Base-by-base conservation (phyloP, 2,797 vertebrate species). In the Eulemur rubriventer region DNA sequence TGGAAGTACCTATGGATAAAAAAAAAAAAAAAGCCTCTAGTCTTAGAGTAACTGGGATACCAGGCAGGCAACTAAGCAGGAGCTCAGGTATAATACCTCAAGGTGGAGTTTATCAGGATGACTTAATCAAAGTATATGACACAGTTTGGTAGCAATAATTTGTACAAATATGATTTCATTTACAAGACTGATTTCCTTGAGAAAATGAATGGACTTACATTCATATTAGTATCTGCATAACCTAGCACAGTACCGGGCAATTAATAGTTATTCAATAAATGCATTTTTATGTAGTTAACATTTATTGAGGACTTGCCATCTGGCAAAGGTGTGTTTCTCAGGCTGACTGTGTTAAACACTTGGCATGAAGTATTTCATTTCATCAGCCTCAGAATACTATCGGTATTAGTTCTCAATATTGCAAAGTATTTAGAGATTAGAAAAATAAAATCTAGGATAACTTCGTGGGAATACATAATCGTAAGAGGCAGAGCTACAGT, bases 251-350 rank as follows among this genome's bases (percentile, higher is more conserved):
- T 46, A 50, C 48, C 28, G 18, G 46, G 30, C 43, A 89, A 76
- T 87, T 79, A 92, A n/a, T 50, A 91, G n/a, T 12, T 84, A 92
- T 95, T 94, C 72, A 97, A 80, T 43, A 85, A 95, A 59, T 67
- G 50, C 0, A 26, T 30, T 10, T 10, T 33, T 79, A 61, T 81
- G 22, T 65, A 89, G 20, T 86, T 70, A 91, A 33, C 67, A 43
- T 95, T 97, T 93, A 91, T 41, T 75, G 63, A 95, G 52, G 10
- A 26, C 26, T 85, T 82, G 28, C 61, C 76, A 87, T 73, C 79
- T 92, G 67, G 24, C 30, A 30, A 38, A 96, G 50, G 33, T 75
- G 33, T 65, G 16, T 65, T 65, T 65, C 63, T 65, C 33, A 65
- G 33, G 7, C 63, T 59, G 57, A 55, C 82, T 73, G 0, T 93